Evolutionary conservation across 2,113 vertebrate species (phyloP), one percentile per base, ranked within the genome.

Genomic region (Cryptotis parvus): DNA sequence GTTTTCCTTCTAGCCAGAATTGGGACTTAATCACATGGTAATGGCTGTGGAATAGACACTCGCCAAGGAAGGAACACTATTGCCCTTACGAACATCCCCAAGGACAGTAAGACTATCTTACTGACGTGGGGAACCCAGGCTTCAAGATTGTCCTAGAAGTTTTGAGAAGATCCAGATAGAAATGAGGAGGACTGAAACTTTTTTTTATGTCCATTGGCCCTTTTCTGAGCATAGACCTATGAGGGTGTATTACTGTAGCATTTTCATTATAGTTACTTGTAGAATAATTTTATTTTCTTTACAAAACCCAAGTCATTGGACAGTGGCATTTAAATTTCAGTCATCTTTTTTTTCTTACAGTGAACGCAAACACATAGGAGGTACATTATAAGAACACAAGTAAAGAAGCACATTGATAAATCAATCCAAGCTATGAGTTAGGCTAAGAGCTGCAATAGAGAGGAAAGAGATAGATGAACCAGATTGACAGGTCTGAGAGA

Each of bases 1-100:
- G 73, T 83, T 94, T 96, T 63, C 31, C 91, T 82, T 87, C 65
- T 82, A 89, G 91, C 41, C 65, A 90, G 81, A 72, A n/a, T 74
- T 84, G 63, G 61, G 6, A 33, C 72, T 92, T 78, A 73, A 87
- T 89, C 35, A 79, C 39, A 22, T 45, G 7, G 24, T 89, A 52
- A 84, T 81, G 9, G 3, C 33, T 15, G 8, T 72, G 58, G 16
- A 89, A 81, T n/a, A 78, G 33, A 33, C 12, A 12, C 45, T 45
- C 52, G 22, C 58, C 73, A 43, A 65, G 18, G 24, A 43, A 65
- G 18, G 24, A 9, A 63, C 18, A 77, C 26, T 3, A 4, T 55
- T 41, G 80, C 37, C 22, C 7, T 89, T 39, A 37, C 43, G 76
- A 89, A 37, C 15, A 61, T 80, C 31, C 35, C 22, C 70, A 8